Evolutionary conservation across 2,888 invertebrate species (phyloP).

Genomic region (Drosophila emarginata): DNA sequence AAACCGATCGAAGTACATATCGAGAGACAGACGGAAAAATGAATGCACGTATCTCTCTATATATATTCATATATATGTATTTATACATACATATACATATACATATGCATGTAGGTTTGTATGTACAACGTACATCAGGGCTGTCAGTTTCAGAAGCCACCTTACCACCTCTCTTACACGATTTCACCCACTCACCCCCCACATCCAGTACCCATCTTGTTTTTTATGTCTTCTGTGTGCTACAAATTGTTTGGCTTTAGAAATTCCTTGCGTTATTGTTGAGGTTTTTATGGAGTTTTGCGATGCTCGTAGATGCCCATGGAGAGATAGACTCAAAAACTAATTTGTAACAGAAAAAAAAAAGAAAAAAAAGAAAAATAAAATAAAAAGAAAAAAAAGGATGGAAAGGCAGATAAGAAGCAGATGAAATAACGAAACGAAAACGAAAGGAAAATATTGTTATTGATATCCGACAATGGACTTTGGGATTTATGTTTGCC

Average conservation of each 20-base stretch:
- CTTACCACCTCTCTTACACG: neutral
- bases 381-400: neutral
- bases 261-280: constrained; percentile 69
- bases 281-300: constrained; percentile 65
- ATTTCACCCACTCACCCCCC: neutral
- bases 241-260: constrained; percentile 73
- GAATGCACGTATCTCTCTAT: constrained; percentile 29
- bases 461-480: constrained; percentile 68
- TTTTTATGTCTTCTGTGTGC: constrained; percentile 65
- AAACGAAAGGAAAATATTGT: constrained; percentile 61
- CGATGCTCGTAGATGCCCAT: constrained; percentile 17
- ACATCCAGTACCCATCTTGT: constrained; percentile 3
- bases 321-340: constrained; percentile 63
- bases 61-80: constrained; percentile 1
- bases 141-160: constrained; percentile 37
- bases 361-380: constrained; percentile 7
- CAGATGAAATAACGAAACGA: constrained; percentile 6
- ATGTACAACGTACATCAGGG: neutral
- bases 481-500: constrained; percentile 48
- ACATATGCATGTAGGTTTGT: constrained; percentile 9
- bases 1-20: constrained; percentile 58
- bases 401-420: neutral
- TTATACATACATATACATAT: constrained; percentile 12
- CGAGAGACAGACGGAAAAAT: constrained; percentile 15
- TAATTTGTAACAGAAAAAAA: constrained; percentile 58